A percentile compares a stretch with the other conserved stretches of the same genome.
Evolutionary conservation across 2,888 invertebrate species (phyloP).

Genomic region (Aleiodes leptofemur): DNA sequence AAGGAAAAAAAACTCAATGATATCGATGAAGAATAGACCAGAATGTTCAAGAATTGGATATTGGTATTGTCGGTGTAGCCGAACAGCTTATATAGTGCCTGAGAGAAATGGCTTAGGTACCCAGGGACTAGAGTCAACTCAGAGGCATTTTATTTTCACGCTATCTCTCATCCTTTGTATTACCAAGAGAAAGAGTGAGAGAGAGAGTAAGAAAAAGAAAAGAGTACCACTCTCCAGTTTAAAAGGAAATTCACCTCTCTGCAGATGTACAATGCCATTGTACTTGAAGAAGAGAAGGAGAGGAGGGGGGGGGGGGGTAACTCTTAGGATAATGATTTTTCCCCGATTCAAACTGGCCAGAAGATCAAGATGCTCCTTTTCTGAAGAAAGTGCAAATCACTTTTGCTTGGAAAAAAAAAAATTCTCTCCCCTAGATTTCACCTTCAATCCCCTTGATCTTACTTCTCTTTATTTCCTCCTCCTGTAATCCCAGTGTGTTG

Average conservation of each 20-base stretch:
- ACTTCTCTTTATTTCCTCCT: conserved; percentile 2
- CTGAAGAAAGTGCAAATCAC: conserved; percentile 25
- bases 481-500: conserved; percentile 7
- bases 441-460: conserved; percentile 2
- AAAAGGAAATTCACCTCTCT: conserved; percentile 13
- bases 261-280: conserved; percentile 15
- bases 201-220: conserved; percentile 15
- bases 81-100: conserved; percentile 41
- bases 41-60: conserved; percentile 29
- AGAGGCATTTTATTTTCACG: conserved; percentile 21
- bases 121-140: conserved; percentile 26
- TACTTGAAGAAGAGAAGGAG: conserved; percentile 11
- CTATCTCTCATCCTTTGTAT: neutral
- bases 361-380: conserved; percentile 37
- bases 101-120: conserved; percentile 23
- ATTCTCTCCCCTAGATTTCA: neutral
- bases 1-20: too few species aligned
- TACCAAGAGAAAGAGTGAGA: conserved; percentile 15
- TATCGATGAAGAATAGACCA: conserved; percentile 32
- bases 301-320: neutral
- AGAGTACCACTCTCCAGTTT: neutral
- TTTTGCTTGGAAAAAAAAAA: neutral
- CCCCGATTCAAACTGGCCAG: neutral
- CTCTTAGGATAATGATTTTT: conserved; percentile 36
- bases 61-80: conserved; percentile 27